phyloP scores from a whole-genome alignment of 2,888 invertebrate genomes.

The Macaria notata region DNA sequence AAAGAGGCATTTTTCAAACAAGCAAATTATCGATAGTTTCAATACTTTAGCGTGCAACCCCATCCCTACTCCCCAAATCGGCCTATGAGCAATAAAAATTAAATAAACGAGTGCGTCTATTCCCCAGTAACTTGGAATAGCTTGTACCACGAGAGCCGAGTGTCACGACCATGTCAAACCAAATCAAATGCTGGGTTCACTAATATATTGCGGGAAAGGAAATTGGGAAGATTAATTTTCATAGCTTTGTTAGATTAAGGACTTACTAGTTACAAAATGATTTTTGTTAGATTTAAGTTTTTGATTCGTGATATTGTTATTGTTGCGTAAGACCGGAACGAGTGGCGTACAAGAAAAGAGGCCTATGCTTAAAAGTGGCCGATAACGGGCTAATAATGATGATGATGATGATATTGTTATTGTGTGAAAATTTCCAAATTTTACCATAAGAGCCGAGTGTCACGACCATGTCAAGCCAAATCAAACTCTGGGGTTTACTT shows the following conservation, averaged over 20 bases:
- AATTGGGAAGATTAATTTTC: background rate
- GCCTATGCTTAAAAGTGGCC: no score
- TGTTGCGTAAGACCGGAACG: no score
- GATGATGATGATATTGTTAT: no score
- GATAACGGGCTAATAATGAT: no score
- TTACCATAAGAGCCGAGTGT: conserved; percentile 29
- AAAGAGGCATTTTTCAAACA: no score
- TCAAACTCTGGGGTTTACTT: conserved; percentile 1
- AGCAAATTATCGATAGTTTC: background rate
- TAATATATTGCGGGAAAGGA: background rate
- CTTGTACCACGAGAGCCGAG: conserved; percentile 32
- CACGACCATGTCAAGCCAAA: conserved; percentile 15
- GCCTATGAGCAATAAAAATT: conserved; percentile 32
- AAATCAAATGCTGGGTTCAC: conserved; percentile 4
- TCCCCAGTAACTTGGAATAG: conserved; percentile 29
- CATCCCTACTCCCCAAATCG: conserved; percentile 22
- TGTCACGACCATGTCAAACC: conserved; percentile 17
- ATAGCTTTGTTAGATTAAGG: no score
- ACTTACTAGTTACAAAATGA: no score
- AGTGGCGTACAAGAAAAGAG: no score
- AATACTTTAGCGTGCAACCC: background rate
- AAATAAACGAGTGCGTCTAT: conserved; percentile 30
- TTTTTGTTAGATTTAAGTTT: no score
- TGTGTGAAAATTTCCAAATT: conserved; percentile 1
- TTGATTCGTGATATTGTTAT: no score